Conservation (phyloP, 2,797 vertebrate genomes). For the Natrix natrix region DNA sequence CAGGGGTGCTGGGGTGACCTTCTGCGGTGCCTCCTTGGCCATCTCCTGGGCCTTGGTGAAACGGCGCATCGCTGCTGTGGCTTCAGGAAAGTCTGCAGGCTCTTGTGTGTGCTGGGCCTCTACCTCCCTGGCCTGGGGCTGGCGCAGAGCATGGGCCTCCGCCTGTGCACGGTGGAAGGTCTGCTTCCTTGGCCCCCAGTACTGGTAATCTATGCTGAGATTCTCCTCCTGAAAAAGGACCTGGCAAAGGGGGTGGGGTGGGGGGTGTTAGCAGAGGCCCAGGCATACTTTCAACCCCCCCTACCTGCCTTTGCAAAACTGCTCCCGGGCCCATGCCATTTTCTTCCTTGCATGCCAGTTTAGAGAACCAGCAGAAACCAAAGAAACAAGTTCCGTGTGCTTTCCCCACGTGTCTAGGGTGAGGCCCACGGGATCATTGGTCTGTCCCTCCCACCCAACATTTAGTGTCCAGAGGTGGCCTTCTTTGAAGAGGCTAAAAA, state of each 20-base stretch:
- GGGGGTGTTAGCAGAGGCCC: not conserved
- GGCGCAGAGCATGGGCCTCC: constrained; percentile 52
- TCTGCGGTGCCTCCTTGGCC: fast-evolving
- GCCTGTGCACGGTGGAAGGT: constrained; percentile 32
- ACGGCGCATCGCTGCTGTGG: not conserved
- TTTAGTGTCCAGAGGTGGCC: too few species aligned
- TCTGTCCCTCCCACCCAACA: not conserved
- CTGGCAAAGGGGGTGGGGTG: constrained; percentile 29
- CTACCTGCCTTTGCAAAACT: too few species aligned
- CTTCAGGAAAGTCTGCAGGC: fast-evolving
- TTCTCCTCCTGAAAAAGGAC: constrained; percentile 74
- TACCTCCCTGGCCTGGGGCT: constrained; percentile 61
- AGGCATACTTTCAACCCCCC: not conserved
- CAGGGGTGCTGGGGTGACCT: fast-evolving
- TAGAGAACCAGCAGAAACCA: not conserved
- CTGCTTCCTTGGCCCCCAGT: constrained; percentile 70
- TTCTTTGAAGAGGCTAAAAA: not conserved
- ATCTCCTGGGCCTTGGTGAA: fast-evolving
- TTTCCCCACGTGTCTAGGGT: not conserved
- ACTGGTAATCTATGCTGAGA: constrained; percentile 74
- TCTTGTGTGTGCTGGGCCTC: fast-evolving
- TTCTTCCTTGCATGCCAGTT: not conserved
- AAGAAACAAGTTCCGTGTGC: not conserved
- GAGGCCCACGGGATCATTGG: not conserved
- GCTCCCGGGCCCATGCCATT: not conserved